Evolutionary conservation across 2,113 vertebrate genomes (phyloP).

Genomic region (Isurus oxyrinchus): DNA sequence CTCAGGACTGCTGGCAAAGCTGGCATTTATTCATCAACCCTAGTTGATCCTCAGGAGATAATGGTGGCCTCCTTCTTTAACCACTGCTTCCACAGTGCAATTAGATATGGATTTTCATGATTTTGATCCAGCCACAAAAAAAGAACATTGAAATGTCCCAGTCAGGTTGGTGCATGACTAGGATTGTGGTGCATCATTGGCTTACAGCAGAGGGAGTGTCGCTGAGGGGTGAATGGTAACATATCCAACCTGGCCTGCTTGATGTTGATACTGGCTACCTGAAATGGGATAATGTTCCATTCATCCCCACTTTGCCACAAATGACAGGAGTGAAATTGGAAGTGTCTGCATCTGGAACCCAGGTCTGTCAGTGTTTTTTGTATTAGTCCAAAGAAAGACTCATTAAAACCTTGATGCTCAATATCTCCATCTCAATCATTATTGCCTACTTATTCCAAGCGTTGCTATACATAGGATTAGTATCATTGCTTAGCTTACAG

Average conservation of each 20-base stretch:
- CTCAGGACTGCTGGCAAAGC: too few relatives aligned
- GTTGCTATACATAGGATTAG: background rate
- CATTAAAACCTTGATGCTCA: background rate
- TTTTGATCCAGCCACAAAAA: background rate
- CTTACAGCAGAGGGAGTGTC: background rate
- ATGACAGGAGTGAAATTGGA: background rate
- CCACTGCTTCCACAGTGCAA: background rate
- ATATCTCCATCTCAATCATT: background rate
- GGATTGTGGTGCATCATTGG: background rate
- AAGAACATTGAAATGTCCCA: background rate
- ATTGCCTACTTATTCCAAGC: background rate
- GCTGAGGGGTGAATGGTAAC: background rate
- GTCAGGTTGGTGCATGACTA: background rate
- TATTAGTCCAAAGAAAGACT: too few relatives aligned
- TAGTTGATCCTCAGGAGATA: background rate
- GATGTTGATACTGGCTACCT: background rate
- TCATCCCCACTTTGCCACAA: background rate
- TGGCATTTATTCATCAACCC: too few relatives aligned
- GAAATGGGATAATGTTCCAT: background rate
- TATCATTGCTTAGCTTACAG: background rate
- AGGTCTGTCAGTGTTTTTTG: background rate
- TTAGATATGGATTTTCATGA: background rate
- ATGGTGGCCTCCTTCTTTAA: background rate
- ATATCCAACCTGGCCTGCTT: background rate
- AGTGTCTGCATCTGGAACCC: background rate